Percentiles rank a stretch among this genome's conserved stretches.
phyloP scores from a whole-genome alignment of 2,797 vertebrate species.

The Sylvilagus floridanus region DNA sequence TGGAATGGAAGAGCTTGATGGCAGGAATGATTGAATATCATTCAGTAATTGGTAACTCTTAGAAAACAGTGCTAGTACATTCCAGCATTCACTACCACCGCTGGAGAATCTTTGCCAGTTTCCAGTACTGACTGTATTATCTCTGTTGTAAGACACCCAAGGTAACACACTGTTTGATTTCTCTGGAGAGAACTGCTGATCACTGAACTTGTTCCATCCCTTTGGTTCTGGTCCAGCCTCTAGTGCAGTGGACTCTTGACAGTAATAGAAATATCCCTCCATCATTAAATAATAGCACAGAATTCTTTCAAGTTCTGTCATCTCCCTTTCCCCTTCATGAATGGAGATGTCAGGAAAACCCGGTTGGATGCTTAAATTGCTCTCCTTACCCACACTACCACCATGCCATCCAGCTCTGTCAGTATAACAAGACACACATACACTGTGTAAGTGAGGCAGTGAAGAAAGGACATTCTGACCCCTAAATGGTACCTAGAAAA shows the following conservation, averaged over 20 bases:
- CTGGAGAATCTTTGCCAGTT: background rate
- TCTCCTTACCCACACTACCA: background rate
- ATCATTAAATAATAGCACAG: constrained; percentile 48
- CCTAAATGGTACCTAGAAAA: background rate
- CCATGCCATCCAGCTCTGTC: background rate
- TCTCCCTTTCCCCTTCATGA: constrained; percentile 13
- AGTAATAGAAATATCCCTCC: constrained; percentile 15
- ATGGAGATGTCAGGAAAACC: background rate
- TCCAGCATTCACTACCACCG: background rate
- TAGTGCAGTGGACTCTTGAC: constrained; percentile 22
- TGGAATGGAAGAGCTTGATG: constrained; percentile 36
- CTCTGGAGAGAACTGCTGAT: constrained; percentile 27
- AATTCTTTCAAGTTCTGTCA: background rate
- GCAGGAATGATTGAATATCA: constrained; percentile 24
- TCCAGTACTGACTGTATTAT: background rate
- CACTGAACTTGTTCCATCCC: background rate
- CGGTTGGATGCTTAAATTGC: constrained; percentile 33
- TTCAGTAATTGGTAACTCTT: background rate
- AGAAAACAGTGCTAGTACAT: background rate
- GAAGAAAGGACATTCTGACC: constrained; percentile 53
- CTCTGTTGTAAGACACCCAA: background rate
- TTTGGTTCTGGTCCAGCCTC: background rate
- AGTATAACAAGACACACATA: background rate
- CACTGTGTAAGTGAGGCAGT: constrained; percentile 23
- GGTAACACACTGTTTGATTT: constrained; percentile 13